Conservation (phyloP, 2,888 invertebrate genomes). For the Invenusta paracnida region DNA sequence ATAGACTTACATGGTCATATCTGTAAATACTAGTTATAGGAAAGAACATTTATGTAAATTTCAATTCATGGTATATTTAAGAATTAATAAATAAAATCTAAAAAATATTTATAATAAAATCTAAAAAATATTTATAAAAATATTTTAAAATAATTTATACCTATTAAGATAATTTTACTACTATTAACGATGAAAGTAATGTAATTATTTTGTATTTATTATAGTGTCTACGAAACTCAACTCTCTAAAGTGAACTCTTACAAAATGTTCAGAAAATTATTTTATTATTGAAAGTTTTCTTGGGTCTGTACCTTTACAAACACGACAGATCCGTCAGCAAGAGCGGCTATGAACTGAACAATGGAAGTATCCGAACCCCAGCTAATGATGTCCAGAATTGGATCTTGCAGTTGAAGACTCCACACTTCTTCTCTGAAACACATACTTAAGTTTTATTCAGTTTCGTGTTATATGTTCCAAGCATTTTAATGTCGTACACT, state of each 20-base stretch:
- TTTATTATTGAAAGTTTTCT: too few relatives aligned
- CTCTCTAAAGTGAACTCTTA: too few relatives aligned
- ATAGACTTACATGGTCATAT: not conserved
- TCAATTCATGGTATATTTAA: not conserved
- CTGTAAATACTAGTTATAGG: not conserved
- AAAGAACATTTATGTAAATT: not conserved
- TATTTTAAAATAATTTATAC: not conserved
- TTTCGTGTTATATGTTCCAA: too few relatives aligned
- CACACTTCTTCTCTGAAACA: not conserved
- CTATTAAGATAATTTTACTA: too few relatives aligned
- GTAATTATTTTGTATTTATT: too few relatives aligned
- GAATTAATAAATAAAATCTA: not conserved
- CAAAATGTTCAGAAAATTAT: too few relatives aligned
- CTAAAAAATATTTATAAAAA: not conserved
- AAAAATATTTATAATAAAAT: not conserved
- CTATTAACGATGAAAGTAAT: too few relatives aligned
- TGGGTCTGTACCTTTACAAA: not conserved
- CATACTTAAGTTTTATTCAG: too few relatives aligned
- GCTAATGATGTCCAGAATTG: not conserved
- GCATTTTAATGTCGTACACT: too few relatives aligned
- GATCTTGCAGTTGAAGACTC: not conserved
- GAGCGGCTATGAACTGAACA: not conserved
- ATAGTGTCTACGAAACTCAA: too few relatives aligned
- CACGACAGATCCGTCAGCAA: not conserved
- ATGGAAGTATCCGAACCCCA: not conserved